A percentile compares a stretch with the other conserved stretches of the same genome.
Conservation (phyloP, 1,140 invertebrate genomes). For the Papilio polytes region DNA sequence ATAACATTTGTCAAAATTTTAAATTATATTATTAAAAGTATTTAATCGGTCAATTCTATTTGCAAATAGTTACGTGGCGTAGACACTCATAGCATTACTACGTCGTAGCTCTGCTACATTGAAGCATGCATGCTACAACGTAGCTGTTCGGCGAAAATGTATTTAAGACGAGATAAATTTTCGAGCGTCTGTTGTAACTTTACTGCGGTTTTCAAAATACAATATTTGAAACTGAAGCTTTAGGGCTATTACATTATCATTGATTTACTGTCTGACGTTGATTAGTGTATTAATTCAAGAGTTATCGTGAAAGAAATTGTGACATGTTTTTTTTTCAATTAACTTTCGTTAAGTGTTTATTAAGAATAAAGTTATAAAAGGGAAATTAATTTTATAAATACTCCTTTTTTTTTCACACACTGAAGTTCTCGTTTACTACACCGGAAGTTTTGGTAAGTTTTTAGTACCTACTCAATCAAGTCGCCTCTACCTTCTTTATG, state of each 20-base stretch:
- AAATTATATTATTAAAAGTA: background rate
- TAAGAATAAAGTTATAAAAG: background rate
- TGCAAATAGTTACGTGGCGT: background rate
- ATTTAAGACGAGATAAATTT: background rate
- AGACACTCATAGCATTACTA: background rate
- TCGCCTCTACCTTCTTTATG: constrained; percentile 25
- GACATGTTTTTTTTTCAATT: background rate
- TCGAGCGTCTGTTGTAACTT: background rate
- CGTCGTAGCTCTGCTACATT: background rate
- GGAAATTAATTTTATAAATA: background rate
- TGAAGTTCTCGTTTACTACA: background rate
- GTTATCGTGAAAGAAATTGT: background rate
- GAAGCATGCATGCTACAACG: background rate
- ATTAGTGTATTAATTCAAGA: background rate
- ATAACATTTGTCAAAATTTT: no score
- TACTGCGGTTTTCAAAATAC: background rate
- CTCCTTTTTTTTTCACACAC: background rate
- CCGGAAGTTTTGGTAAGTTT: constrained; percentile 25
- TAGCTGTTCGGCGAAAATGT: constrained; percentile 1
- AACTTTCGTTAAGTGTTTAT: background rate
- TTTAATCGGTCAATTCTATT: background rate
- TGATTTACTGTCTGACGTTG: background rate
- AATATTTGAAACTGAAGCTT: background rate
- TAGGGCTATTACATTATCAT: background rate
- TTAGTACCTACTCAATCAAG: constrained; percentile 34